These are phyloP conservation scores for Acrocephalus scirpaceus DNA, from an alignment of 2,797 vertebrate genomes.

Conservation along the genomic window DNA sequence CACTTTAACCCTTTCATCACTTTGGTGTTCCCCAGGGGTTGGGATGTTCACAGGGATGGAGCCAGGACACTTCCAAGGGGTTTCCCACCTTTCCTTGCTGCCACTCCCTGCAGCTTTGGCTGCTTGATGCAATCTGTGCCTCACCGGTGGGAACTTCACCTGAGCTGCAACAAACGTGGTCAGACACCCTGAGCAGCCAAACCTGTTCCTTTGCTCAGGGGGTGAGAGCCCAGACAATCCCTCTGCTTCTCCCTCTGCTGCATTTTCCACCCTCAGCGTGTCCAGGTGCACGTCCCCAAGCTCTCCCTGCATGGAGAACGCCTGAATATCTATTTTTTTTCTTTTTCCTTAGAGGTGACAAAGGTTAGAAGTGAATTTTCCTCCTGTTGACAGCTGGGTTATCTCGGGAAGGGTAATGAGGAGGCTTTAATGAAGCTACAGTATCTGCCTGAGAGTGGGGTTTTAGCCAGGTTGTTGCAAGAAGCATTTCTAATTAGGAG, in stretches of 20 bases:
- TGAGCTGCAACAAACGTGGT: background rate
- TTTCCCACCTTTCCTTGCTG: rapidly evolving
- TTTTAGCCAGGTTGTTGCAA: background rate
- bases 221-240: background rate
- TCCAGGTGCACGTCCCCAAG: background rate
- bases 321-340: background rate
- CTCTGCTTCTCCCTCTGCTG: background rate
- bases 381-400: background rate
- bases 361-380: background rate
- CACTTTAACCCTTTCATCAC: background rate
- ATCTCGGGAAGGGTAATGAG: background rate
- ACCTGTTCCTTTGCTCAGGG: background rate
- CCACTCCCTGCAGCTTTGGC: background rate
- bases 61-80: rapidly evolving
- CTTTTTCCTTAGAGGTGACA: background rate
- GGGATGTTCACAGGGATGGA: background rate
- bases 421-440: constrained; percentile 33
- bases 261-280: background rate
- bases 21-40: background rate
- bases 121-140: rapidly evolving
- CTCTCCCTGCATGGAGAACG: rapidly evolving
- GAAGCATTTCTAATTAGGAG: constrained; percentile 17
- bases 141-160: background rate
- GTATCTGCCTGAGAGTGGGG: background rate
- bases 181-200: background rate